Evolutionary conservation across 2,888 invertebrate species (phyloP).

Genomic region (Plagodis dolabraria): DNA sequence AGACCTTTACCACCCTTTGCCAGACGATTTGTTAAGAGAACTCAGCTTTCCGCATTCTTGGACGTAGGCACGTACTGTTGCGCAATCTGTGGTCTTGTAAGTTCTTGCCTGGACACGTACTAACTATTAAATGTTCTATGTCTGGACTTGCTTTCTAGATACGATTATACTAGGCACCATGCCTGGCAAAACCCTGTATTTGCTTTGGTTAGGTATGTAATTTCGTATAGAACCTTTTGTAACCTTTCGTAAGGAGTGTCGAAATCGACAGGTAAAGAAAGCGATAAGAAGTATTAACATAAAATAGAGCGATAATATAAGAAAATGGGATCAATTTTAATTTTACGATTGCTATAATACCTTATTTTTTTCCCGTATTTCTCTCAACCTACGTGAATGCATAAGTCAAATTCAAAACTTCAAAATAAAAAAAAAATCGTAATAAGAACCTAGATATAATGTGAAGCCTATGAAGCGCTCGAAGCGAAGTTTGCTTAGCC

Average conservation of each 20-base stretch:
- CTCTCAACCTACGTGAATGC: too few species aligned
- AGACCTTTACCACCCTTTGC: conserved; percentile 61
- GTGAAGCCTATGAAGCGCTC: too few species aligned
- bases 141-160: conserved; percentile 9
- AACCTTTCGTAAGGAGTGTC: neutral
- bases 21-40: conserved; percentile 45
- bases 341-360: too few species aligned
- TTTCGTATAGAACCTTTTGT: conserved; percentile 12
- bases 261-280: neutral
- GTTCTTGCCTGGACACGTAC: conserved; percentile 3
- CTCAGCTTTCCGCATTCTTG: conserved; percentile 47
- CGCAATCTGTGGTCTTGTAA: conserved; percentile 13
- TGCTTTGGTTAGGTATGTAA: conserved; percentile 1
- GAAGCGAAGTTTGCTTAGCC: too few species aligned
- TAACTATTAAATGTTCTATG: neutral
- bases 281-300: too few species aligned
- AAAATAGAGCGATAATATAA: too few species aligned
- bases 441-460: too few species aligned
- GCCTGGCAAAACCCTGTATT: neutral
- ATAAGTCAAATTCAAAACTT: too few species aligned
- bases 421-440: too few species aligned
- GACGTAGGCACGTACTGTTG: conserved; percentile 23
- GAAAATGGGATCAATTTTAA: too few species aligned
- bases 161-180: conserved; percentile 1
- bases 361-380: too few species aligned